A percentile compares a stretch with the other conserved stretches of the same genome.
Conservation (phyloP, 1,140 invertebrate genomes). For the Arion vulgaris region DNA sequence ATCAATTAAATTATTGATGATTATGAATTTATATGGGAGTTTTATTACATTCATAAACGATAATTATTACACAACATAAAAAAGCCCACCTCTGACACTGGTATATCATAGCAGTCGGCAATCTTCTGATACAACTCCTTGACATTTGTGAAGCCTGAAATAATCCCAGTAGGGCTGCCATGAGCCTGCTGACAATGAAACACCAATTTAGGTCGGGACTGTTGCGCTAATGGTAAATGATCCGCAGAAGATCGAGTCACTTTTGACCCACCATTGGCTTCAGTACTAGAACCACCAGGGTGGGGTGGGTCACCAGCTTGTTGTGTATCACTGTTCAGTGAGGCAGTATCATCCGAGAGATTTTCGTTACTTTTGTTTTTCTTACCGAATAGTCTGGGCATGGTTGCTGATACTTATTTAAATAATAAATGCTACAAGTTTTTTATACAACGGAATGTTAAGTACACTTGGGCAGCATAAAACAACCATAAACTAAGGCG, state of each 20-base stretch:
- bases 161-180: constrained; percentile 93
- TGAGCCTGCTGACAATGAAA: constrained; percentile 98
- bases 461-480: background rate
- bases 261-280: constrained; percentile 46
- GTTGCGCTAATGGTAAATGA: constrained; percentile 44
- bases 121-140: constrained; percentile 96
- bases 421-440: background rate
- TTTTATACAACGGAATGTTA: background rate
- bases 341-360: background rate
- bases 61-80: too few relatives aligned
- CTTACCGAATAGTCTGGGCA: background rate
- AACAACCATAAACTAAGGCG: too few relatives aligned
- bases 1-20: too few relatives aligned
- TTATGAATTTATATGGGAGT: too few relatives aligned
- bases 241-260: constrained; percentile 38
- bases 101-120: constrained; percentile 92
- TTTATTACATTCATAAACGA: too few relatives aligned
- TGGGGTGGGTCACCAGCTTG: constrained; percentile 46
- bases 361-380: constrained; percentile 7
- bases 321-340: constrained; percentile 20
- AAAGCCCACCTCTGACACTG: constrained; percentile 67
- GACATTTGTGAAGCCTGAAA: constrained; percentile 95
- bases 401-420: background rate
- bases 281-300: constrained; percentile 32
- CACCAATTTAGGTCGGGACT: constrained; percentile 81